phyloP scores from a whole-genome alignment of 1,140 invertebrate species.

The Dendroctonus ponderosae region DNA sequence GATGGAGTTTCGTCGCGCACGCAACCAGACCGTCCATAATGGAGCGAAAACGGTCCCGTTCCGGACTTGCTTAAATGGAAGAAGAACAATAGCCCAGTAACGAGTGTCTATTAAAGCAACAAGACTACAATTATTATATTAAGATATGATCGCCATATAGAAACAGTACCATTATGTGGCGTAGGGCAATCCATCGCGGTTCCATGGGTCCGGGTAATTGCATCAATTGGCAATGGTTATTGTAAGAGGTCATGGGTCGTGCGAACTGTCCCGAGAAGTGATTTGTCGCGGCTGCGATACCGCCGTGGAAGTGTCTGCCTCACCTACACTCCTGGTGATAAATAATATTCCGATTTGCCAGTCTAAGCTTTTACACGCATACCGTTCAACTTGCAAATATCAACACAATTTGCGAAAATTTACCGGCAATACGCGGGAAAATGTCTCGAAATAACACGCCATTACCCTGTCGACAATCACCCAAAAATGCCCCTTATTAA shows the following conservation, averaged over 20 bases:
- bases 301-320: slow-evolving; percentile 21
- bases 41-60: slow-evolving; percentile 5
- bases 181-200: slow-evolving; percentile 16
- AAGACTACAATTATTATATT: slow-evolving; percentile 29
- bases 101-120: slow-evolving; percentile 25
- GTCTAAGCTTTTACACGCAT: slow-evolving; percentile 5
- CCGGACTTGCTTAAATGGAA: slow-evolving; percentile 11
- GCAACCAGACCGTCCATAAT: slow-evolving; percentile 13
- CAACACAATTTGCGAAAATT: no score
- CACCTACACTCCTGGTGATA: slow-evolving; percentile 32
- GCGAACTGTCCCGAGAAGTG: slow-evolving; percentile 48
- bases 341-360: slow-evolving; percentile 26
- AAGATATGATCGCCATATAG: slow-evolving; percentile 31
- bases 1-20: slow-evolving; percentile 5
- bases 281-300: slow-evolving; percentile 46
- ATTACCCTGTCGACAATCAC: no score
- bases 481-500: no score
- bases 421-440: no score
- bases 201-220: slow-evolving; percentile 40
- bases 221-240: slow-evolving; percentile 49
- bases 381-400: not conserved
- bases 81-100: slow-evolving; percentile 28
- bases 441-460: no score
- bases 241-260: slow-evolving; percentile 48
- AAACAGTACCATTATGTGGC: slow-evolving; percentile 17